Evolutionary conservation across 2,797 vertebrate genomes (phyloP).

Genomic region (Chelonia mydas): DNA sequence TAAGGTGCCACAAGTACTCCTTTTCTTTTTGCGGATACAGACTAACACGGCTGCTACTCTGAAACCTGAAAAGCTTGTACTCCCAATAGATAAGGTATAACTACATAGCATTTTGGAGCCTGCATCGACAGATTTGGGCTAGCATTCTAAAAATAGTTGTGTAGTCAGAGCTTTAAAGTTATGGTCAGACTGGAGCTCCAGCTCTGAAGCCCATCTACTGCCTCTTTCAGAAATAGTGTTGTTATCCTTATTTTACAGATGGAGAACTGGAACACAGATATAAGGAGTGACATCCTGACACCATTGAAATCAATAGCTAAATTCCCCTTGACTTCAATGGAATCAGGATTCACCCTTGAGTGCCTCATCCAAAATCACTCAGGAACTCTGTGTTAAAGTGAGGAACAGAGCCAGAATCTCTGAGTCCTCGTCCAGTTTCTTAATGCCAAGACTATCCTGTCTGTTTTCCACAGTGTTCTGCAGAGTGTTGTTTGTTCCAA

Average conservation of each 20-base stretch:
- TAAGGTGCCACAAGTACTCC: too few species aligned
- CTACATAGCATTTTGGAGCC: not conserved
- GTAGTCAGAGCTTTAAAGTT: not conserved
- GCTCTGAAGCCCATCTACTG: not conserved
- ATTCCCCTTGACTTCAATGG: not conserved
- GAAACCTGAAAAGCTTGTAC: not conserved
- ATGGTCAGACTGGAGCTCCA: not conserved
- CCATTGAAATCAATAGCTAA: not conserved
- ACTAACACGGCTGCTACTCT: not conserved
- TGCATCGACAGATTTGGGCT: not conserved
- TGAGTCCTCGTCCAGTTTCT: not conserved
- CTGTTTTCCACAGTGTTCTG: not conserved
- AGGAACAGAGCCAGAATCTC: not conserved
- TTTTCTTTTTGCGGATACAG: too few species aligned
- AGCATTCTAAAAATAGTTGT: not conserved
- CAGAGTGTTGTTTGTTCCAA: not conserved
- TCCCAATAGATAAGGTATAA: not conserved
- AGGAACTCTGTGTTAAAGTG: not conserved
- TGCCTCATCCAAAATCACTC: not conserved
- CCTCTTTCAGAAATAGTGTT: not conserved
- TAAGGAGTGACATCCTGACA: not conserved
- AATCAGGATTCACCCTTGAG: not conserved
- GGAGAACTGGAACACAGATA: not conserved
- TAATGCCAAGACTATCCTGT: not conserved
- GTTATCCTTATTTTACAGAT: not conserved